Evolutionary conservation across 2,888 invertebrate genomes (phyloP), one percentile per base, ranked within the genome.

Genomic region (Eueremaeus valkanovi): DNA sequence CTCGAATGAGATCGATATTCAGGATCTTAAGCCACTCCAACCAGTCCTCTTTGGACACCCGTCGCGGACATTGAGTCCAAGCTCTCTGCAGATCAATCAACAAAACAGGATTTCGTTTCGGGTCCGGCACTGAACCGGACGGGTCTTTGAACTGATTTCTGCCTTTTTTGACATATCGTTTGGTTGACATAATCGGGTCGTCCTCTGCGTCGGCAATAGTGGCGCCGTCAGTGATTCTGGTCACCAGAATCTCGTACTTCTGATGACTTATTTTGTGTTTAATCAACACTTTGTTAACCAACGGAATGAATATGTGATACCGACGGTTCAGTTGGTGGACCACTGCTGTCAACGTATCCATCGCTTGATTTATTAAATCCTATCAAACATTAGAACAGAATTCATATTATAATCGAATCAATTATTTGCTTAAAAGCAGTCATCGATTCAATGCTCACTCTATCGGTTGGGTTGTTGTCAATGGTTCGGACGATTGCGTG

Each of bases 11-110:
- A 73, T 95, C 96, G 78, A 95, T 92, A 77, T 95, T 94, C 76
- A 99, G 87, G 61, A 94, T 88, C 61, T 93, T 87, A 73, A 98
- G 84, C 99, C 98, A 99, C 83, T 98, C 97, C 68, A 96, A 86
- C 99, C 99, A 99, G 84, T 99, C 99, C 81, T 99, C 98, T 83
- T 95, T 95, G 0, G 95, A 95, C 0, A 96, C 95, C 77, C 95
- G 87, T 74, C 94, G 88, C n/a, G 75, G 33, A 36, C 70, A 74
- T n/a, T 74, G 68, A 27, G 13, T 24, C 75, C 75, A 94, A 0
- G 93, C 92, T 82, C 61, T 45, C 29, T 72, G 42, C 13, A 77
- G 11, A 21, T 76, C 77, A 8, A n/a, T 51, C 70, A 75, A 58
- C 16, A 51, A 16, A 16, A 72, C 42, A 3, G 70, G 68, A 40